These are phyloP conservation scores for Hylyphantes graminicola DNA, from an alignment of 1,140 invertebrate species.

Conservation along the genomic window DNA sequence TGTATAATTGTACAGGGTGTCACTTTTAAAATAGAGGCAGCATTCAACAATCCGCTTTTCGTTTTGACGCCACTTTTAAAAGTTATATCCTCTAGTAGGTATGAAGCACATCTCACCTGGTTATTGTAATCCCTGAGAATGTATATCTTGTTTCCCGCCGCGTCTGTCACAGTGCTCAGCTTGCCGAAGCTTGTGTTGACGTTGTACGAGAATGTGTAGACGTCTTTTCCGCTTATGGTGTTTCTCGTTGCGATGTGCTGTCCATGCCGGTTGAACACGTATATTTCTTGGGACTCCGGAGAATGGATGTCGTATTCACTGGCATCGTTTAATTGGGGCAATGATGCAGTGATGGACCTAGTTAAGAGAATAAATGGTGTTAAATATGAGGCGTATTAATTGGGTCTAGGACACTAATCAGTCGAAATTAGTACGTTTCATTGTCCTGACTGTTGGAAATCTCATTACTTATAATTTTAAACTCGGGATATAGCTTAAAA, in stretches of 20 bases:
- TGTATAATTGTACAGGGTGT: too few species aligned
- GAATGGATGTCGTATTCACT: slow-evolving; percentile 91
- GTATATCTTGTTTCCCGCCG: slow-evolving; percentile 91
- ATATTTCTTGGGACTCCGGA: slow-evolving; percentile 89
- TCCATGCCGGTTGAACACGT: slow-evolving; percentile 89
- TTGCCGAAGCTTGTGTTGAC: slow-evolving; percentile 97
- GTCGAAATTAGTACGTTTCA: too few species aligned
- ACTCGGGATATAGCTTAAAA: too few species aligned
- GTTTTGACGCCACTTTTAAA: too few species aligned
- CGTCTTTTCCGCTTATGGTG: slow-evolving; percentile 87
- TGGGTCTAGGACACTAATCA: too few species aligned
- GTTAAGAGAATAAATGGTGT: too few species aligned
- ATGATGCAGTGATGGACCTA: slow-evolving; percentile 83
- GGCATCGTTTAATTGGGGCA: slow-evolving; percentile 88
- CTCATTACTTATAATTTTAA: too few species aligned
- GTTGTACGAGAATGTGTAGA: slow-evolving; percentile 96
- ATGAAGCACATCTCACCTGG: slow-evolving; percentile 55
- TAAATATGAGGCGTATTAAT: too few species aligned
- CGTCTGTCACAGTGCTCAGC: slow-evolving; percentile 90
- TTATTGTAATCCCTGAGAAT: slow-evolving; percentile 86
- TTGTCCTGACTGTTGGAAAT: too few species aligned
- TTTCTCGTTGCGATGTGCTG: slow-evolving; percentile 95
- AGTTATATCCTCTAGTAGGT: not conserved
- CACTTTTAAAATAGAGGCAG: too few species aligned
- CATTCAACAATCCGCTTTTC: too few species aligned